Conservation (phyloP, 2,797 vertebrate genomes). For the Lithobates sylvaticus region DNA sequence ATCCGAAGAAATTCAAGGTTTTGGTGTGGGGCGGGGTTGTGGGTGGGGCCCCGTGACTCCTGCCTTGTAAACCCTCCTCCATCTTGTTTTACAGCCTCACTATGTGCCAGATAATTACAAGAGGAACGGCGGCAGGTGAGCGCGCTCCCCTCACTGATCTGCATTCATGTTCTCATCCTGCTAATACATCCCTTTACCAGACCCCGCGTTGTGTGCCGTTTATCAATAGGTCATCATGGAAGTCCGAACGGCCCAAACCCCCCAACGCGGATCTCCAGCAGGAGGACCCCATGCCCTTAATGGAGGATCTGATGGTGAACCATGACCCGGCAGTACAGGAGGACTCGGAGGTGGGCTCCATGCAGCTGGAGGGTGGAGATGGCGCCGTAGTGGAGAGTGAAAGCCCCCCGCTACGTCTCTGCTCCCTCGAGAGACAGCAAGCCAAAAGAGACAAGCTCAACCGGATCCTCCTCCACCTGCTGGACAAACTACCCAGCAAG, state of each 20-base stretch:
- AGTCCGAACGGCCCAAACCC: slow-evolving; percentile 89
- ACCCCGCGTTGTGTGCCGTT: too few species aligned
- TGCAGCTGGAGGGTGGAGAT: slow-evolving; percentile 65
- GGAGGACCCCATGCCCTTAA: slow-evolving; percentile 81
- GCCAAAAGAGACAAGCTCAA: slow-evolving; percentile 91
- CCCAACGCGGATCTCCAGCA: slow-evolving; percentile 78
- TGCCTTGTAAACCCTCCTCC: neutral
- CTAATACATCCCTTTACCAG: too few species aligned
- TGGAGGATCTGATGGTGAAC: slow-evolving; percentile 75
- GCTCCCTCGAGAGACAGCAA: slow-evolving; percentile 82
- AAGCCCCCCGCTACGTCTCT: slow-evolving; percentile 66
- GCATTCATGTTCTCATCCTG: too few species aligned
- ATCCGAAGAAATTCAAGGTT: too few species aligned
- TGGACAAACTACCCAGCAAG: slow-evolving; percentile 93
- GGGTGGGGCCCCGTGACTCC: too few species aligned
- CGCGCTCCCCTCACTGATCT: slow-evolving; percentile 24
- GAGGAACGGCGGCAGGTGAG: slow-evolving; percentile 92
- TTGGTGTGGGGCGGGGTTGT: too few species aligned
- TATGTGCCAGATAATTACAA: slow-evolving; percentile 99
- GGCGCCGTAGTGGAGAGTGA: slow-evolving; percentile 69
- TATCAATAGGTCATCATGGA: slow-evolving; percentile 88
- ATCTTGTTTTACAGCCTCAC: slow-evolving; percentile 85
- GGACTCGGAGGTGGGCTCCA: slow-evolving; percentile 76
- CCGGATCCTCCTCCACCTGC: slow-evolving; percentile 90
- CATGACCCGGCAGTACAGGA: slow-evolving; percentile 73